These are phyloP conservation scores for Adelges cooleyi DNA, from an alignment of 1,140 invertebrate species.

Conservation along the genomic window DNA sequence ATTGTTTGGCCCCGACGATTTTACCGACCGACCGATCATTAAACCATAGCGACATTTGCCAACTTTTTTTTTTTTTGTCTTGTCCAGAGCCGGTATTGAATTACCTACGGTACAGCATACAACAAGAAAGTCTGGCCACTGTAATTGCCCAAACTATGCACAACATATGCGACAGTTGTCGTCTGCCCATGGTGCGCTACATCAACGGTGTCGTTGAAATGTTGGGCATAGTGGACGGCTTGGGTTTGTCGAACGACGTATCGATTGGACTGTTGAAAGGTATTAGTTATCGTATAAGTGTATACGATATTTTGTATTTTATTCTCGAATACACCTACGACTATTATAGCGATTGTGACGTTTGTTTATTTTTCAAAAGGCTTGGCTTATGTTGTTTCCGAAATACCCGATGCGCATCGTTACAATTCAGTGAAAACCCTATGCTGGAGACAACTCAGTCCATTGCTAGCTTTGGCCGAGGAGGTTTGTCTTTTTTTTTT, in stretches of 20 bases:
- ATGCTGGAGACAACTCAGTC: conserved; percentile 60
- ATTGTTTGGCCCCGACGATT: no score
- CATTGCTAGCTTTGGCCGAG: conserved; percentile 49
- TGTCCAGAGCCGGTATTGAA: conserved; percentile 61
- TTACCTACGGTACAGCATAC: conserved; percentile 61
- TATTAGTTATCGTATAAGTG: conserved; percentile 34
- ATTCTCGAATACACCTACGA: no score
- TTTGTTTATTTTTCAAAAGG: conserved; percentile 38
- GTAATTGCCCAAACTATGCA: conserved; percentile 64
- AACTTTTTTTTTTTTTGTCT: conserved; percentile 3
- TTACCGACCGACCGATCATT: no score
- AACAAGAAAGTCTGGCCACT: conserved; percentile 58
- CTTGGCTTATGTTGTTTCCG: conserved; percentile 52
- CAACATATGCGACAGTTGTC: conserved; percentile 65
- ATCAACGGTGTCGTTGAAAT: conserved; percentile 53
- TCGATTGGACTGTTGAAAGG: conserved; percentile 74
- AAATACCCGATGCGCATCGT: conserved; percentile 50
- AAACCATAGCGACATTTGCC: no score
- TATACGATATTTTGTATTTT: neutral
- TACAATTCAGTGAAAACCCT: conserved; percentile 62
- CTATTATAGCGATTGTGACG: neutral
- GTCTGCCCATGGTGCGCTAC: conserved; percentile 66
- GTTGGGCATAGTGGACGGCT: conserved; percentile 56
- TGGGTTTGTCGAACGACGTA: conserved; percentile 72
- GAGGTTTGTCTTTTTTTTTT: conserved; percentile 31